Evolutionary conservation across 2,888 invertebrate species (phyloP).

Genomic region (Elmis aenea): DNA sequence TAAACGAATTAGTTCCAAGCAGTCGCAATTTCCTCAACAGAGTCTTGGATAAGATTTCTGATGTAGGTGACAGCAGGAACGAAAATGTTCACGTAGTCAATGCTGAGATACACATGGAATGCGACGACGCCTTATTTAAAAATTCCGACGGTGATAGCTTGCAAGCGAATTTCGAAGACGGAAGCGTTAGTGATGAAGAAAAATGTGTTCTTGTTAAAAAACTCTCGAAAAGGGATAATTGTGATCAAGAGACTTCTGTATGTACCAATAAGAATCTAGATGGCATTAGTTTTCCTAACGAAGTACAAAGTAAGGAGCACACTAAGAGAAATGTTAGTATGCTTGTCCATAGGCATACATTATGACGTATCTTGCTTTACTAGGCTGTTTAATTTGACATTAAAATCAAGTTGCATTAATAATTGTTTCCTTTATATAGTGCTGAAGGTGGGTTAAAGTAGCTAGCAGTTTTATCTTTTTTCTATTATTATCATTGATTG

Average conservation of each 20-base stretch:
- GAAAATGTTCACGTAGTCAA: slow-evolving; percentile 17
- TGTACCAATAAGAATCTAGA: no score
- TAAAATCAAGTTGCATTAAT: no score
- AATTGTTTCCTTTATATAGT: no score
- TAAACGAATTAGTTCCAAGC: no score
- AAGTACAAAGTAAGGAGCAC: slow-evolving; percentile 32
- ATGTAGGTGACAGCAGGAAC: no score
- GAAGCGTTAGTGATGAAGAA: slow-evolving; percentile 7
- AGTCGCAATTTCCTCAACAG: no score
- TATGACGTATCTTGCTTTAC: slow-evolving; percentile 39
- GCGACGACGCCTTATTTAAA: slow-evolving; percentile 17
- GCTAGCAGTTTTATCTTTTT: no score
- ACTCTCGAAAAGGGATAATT: slow-evolving; percentile 9
- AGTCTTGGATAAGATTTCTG: no score
- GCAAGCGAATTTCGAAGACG: no score
- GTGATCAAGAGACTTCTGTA: neutral
- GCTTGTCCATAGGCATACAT: slow-evolving; percentile 46
- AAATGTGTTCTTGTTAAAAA: slow-evolving; percentile 13
- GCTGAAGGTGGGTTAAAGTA: no score
- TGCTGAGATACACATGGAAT: slow-evolving; percentile 26
- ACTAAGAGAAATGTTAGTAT: slow-evolving; percentile 39
- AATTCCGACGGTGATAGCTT: slow-evolving; percentile 1
- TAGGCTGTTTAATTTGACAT: no score
- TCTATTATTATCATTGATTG: no score
- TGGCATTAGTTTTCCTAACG: slow-evolving; percentile 28